phyloP scores from a whole-genome alignment of 2,888 invertebrate species.

The Drosophila conformis region DNA sequence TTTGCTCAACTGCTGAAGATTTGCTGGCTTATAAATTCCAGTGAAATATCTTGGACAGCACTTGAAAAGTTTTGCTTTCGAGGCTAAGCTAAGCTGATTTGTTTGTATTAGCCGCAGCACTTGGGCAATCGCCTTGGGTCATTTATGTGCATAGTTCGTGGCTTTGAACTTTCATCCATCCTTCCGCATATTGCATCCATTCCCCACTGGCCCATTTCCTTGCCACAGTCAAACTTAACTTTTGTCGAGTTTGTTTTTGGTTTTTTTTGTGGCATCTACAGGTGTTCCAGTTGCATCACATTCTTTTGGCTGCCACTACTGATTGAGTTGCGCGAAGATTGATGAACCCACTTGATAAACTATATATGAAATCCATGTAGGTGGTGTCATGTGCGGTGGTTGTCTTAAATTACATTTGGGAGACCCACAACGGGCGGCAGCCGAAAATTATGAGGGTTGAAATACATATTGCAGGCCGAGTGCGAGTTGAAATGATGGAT shows the following conservation, averaged over 20 bases:
- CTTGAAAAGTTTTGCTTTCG: conserved; percentile 69
- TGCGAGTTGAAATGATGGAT: conserved; percentile 32
- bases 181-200: neutral
- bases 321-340: conserved; percentile 55
- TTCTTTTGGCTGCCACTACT: conserved; percentile 12
- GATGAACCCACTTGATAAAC: conserved; percentile 58
- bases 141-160: conserved; percentile 72
- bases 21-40: conserved; percentile 77
- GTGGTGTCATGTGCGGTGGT: conserved; percentile 2
- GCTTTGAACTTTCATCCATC: conserved; percentile 61
- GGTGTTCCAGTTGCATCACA: conserved; percentile 50
- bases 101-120: conserved; percentile 69
- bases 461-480: conserved; percentile 13
- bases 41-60: conserved; percentile 72
- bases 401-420: conserved; percentile 53
- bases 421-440: conserved; percentile 19
- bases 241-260: conserved; percentile 30
- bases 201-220: neutral
- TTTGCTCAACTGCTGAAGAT: conserved; percentile 59
- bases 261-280: conserved; percentile 54
- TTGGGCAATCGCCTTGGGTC: conserved; percentile 54
- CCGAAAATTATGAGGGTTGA: conserved; percentile 23
- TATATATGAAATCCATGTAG: conserved; percentile 18
- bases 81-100: conserved; percentile 13
- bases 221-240: conserved; percentile 30